Conservation (phyloP, 2,113 vertebrate genomes). For the Hiodon alosoides region DNA sequence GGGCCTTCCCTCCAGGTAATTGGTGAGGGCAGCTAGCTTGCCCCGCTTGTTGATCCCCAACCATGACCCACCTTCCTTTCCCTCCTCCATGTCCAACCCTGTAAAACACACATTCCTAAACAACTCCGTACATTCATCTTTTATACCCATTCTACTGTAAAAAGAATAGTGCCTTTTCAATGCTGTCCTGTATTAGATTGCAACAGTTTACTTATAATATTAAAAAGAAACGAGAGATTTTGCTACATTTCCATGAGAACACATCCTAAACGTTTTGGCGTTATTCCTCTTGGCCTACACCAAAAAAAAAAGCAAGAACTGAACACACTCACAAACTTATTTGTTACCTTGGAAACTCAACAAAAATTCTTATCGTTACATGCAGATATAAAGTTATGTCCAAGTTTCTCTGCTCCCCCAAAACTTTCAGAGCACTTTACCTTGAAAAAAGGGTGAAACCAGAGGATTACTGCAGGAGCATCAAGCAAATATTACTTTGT, state of each 20-base stretch:
- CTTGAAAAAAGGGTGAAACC: neutral
- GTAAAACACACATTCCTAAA: conserved; percentile 6
- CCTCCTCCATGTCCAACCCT: conserved; percentile 90
- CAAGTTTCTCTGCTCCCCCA: neutral
- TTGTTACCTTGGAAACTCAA: too few relatives aligned
- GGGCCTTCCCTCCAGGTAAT: conserved; percentile 77
- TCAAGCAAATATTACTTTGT: neutral
- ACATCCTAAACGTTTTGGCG: too few relatives aligned
- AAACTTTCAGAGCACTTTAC: neutral
- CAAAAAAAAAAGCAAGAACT: too few relatives aligned
- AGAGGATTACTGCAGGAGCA: neutral
- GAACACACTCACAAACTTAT: too few relatives aligned
- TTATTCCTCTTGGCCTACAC: too few relatives aligned
- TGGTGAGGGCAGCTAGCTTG: conserved; percentile 85
- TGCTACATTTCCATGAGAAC: too few relatives aligned
- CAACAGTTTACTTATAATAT: too few relatives aligned
- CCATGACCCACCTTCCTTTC: conserved; percentile 92
- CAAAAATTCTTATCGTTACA: too few relatives aligned
- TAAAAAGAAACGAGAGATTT: too few relatives aligned
- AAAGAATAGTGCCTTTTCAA: neutral
- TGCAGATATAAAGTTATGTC: neutral
- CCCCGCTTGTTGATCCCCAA: conserved; percentile 86
- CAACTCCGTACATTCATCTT: neutral
- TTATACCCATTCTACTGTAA: neutral
- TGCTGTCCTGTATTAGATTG: neutral